Base-by-base conservation (phyloP, 2,888 invertebrate species). In the Nephrotoma appendiculata region DNA sequence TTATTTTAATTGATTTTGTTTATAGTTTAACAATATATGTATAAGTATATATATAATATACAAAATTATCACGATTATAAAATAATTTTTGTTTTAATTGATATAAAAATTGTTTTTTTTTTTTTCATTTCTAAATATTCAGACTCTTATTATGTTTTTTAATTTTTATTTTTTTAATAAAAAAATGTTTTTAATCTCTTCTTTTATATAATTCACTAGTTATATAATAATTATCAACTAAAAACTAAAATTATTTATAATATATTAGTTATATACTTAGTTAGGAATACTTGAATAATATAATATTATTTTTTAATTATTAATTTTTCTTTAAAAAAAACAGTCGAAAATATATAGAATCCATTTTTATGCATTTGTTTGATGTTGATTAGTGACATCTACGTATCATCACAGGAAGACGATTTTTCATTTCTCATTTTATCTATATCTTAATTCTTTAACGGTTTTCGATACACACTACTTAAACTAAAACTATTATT, bases 401-500 rank as follows among this genome's bases (percentile, higher is more conserved):
- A 71, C 31, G 19, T 31, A 71, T 31, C 71, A 71, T 71, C 71
- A 71, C 71, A 71, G 71, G 71, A 71, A 71, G 71, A 71, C 71
- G 71, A 71, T 71, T 71, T 52, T 71, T 71, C 9, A 71, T 71
- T 71, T 71, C 1, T 31, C 6, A 31, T 71, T 9, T 31, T 71
- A 31, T 71, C 3, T 57, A 11, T 52, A 19, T 57, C 7, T 57
- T 15, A 57, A 15, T 31, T 71, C 9, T 71, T 71, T 31, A 71
- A 71, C 71, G 31, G 31, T 31, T 31, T 31, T 31, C 31, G 31
- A 9, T 71, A 71, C 31, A 31, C 71, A 71, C 71, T 71, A 71
- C 2, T 71, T 71, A 71, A n/a, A 71, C 31, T 71, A 71, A 6
- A 84, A 84, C 15, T 84, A 11, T 85, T 19, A 94, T 92, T 95